Percentiles rank a stretch among this genome's conserved stretches.
These are phyloP conservation scores for Gallinago paraguaiae DNA, from an alignment of 2,113 vertebrate genomes.

Conservation along the genomic window DNA sequence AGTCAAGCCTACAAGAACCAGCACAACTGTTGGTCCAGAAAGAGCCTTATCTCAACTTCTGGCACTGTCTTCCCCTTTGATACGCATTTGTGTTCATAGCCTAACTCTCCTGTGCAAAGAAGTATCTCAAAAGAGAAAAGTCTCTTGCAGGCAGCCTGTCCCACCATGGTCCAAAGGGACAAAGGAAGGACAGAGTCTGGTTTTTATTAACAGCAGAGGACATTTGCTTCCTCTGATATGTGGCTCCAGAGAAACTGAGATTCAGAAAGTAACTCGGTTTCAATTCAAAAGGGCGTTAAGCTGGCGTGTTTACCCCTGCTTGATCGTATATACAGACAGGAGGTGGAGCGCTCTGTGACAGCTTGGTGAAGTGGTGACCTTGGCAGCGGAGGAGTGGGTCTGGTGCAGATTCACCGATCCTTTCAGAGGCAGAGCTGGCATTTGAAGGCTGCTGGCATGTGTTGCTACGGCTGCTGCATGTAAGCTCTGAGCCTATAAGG, in stretches of 20 bases:
- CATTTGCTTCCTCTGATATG: neutral
- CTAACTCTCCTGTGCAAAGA: neutral
- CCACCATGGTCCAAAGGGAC: neutral
- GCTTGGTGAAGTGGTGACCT: neutral
- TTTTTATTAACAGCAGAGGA: neutral
- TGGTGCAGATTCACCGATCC: neutral
- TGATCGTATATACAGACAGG: rapidly evolving
- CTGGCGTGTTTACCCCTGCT: neutral
- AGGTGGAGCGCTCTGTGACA: neutral
- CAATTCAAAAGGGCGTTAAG: rapidly evolving
- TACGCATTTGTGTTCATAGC: neutral
- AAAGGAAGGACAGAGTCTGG: neutral
- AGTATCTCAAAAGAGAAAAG: neutral
- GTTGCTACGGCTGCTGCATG: neutral
- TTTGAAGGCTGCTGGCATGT: neutral
- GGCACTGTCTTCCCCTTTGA: neutral
- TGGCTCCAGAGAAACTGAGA: neutral
- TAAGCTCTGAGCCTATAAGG: neutral
- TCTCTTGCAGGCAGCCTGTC: neutral
- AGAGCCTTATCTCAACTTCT: neutral
- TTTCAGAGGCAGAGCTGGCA: neutral
- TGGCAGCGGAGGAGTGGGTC: neutral
- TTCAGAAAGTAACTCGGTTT: neutral
- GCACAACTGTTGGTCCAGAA: neutral
- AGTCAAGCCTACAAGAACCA: neutral